These are phyloP conservation scores for Orius insidiosus DNA, from an alignment of 1,140 invertebrate genomes.

Conservation along the genomic window DNA sequence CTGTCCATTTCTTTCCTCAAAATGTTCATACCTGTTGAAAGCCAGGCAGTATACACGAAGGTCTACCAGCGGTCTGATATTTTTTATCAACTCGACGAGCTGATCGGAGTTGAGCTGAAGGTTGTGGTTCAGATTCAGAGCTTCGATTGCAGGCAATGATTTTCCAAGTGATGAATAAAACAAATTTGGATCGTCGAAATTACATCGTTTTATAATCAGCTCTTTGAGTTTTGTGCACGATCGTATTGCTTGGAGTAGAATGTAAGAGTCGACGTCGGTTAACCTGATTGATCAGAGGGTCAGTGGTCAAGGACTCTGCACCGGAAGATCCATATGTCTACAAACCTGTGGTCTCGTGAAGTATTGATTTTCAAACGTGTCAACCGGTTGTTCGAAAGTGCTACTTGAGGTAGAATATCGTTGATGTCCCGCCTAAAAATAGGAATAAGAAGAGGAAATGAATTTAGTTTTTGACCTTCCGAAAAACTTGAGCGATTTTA, in stretches of 20 bases:
- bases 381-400: no score
- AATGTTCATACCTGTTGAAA: conserved; percentile 11
- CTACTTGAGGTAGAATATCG: no score
- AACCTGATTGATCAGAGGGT: no score
- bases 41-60: conserved; percentile 9
- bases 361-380: no score
- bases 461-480: no score
- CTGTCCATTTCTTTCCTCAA: no score
- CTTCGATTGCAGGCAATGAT: background rate
- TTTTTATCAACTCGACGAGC: background rate
- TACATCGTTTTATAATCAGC: conserved; percentile 5
- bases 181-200: background rate
- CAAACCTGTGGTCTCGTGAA: no score
- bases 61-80: background rate
- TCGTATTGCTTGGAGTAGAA: background rate
- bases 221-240: background rate
- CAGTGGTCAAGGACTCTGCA: no score
- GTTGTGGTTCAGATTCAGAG: conserved; percentile 11
- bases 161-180: background rate
- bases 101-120: background rate
- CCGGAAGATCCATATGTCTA: no score
- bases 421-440: no score
- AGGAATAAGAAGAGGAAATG: no score
- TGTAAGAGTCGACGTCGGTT: background rate
- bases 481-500: no score